Evolutionary conservation across 2,888 invertebrate genomes (phyloP).

Genomic region (Deilephila porcellus): DNA sequence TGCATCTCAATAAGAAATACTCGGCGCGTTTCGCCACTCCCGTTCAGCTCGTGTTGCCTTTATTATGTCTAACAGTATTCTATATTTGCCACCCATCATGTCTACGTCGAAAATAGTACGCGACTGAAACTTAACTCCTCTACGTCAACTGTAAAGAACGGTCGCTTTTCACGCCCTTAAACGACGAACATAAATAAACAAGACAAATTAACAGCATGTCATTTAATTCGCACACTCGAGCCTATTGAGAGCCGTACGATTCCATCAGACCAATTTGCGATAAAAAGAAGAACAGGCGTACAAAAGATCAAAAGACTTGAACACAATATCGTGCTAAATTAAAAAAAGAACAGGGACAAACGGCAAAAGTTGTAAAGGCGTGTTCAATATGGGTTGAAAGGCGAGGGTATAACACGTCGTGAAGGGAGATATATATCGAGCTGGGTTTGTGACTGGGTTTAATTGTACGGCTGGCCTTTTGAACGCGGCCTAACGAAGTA

Average conservation of each 20-base stretch:
- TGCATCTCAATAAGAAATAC: constrained; percentile 9
- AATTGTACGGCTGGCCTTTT: constrained; percentile 42
- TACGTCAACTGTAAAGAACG: not conserved
- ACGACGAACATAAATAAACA: not conserved
- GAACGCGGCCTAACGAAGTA: constrained; percentile 71
- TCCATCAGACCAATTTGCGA: not conserved
- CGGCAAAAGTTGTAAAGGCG: constrained; percentile 37
- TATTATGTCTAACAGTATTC: constrained; percentile 26
- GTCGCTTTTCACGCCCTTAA: not conserved
- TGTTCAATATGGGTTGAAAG: constrained; percentile 51
- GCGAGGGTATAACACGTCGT: not conserved
- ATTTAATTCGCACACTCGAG: constrained; percentile 4
- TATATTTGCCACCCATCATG: constrained; percentile 22
- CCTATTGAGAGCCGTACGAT: not conserved
- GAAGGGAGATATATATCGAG: not conserved
- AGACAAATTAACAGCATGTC: constrained; percentile 9
- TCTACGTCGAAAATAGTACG: constrained; percentile 18
- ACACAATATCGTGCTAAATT: constrained; percentile 42
- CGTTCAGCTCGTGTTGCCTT: constrained; percentile 7
- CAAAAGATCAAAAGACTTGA: constrained; percentile 41
- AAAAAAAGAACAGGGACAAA: constrained; percentile 33
- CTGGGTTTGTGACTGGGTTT: constrained; percentile 14
- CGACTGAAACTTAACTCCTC: constrained; percentile 1
- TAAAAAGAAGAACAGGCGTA: constrained; percentile 21
- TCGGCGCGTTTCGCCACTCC: constrained; percentile 14